Conservation (phyloP, 2,888 invertebrate species). For the Ormyrus nitidulus region DNA sequence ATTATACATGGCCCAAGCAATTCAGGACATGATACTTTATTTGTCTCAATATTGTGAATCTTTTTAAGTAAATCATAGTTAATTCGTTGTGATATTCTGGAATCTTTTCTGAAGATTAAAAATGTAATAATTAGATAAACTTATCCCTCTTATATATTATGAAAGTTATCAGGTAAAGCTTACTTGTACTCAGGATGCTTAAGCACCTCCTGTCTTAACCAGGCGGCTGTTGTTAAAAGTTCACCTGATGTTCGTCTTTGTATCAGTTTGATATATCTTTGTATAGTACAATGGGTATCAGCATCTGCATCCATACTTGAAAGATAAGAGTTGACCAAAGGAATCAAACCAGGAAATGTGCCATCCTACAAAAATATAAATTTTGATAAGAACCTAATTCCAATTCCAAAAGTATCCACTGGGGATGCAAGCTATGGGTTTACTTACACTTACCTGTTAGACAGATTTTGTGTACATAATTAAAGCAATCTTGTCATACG, state of each 20-base stretch:
- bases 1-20: conserved; percentile 85
- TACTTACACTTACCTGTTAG: too few species aligned
- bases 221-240: conserved; percentile 93
- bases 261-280: conserved; percentile 96
- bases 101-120: conserved; percentile 84
- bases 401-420: too few species aligned
- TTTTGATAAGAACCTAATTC: not conserved
- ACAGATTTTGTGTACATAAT: too few species aligned
- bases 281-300: conserved; percentile 97
- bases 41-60: conserved; percentile 85
- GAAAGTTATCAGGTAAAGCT: conserved; percentile 65
- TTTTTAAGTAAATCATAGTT: conserved; percentile 93
- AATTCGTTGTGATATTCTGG: conserved; percentile 90
- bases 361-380: conserved; percentile 79
- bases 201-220: conserved; percentile 94
- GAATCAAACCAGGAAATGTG: conserved; percentile 95
- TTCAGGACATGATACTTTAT: conserved; percentile 83
- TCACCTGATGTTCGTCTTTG: conserved; percentile 91
- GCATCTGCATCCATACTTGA: conserved; percentile 98
- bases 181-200: conserved; percentile 93
- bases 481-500: too few species aligned
- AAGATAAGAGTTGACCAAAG: conserved; percentile 95
- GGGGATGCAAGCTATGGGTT: too few species aligned
- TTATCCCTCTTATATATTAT: conserved; percentile 4
- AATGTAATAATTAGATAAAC: conserved; percentile 37